Percentiles rank a stretch among this genome's conserved stretches.
These are phyloP conservation scores for Achroia grisella DNA, from an alignment of 1,140 invertebrate species.

Conservation along the genomic window DNA sequence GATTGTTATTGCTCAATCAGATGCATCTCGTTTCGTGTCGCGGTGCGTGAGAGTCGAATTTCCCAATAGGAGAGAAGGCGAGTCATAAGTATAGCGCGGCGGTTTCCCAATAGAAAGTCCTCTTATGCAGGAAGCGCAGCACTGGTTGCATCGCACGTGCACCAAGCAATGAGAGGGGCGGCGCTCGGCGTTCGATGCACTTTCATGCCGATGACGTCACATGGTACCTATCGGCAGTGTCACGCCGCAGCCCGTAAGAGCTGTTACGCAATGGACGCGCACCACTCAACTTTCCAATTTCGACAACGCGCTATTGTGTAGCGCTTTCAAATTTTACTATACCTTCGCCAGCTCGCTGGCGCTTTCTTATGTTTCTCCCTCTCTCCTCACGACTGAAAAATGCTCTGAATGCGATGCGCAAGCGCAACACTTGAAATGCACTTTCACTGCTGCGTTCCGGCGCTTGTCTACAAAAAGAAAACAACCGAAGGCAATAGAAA, in stretches of 20 bases:
- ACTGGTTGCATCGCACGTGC: conserved; percentile 45
- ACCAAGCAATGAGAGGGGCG: conserved; percentile 37
- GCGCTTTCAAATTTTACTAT: conserved; percentile 70
- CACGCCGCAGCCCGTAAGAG: conserved; percentile 64
- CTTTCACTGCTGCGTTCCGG: conserved; percentile 56
- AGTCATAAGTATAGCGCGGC: conserved; percentile 32
- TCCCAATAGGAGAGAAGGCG: conserved; percentile 50
- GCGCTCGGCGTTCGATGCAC: conserved; percentile 63
- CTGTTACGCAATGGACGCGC: conserved; percentile 64
- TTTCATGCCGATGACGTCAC: conserved; percentile 66
- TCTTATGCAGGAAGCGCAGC: conserved; percentile 58
- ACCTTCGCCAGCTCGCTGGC: conserved; percentile 53
- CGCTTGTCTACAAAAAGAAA: conserved; percentile 14
- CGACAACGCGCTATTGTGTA: conserved; percentile 71
- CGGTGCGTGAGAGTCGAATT: conserved; percentile 54
- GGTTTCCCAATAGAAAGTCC: conserved; percentile 71
- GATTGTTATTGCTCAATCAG: conserved; percentile 51
- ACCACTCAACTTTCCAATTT: conserved; percentile 71
- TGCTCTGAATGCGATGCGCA: conserved; percentile 48
- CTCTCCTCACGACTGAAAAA: conserved; percentile 62
- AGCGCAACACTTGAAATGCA: conserved; percentile 45
- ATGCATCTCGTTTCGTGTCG: conserved; percentile 55
- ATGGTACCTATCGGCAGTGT: conserved; percentile 66
- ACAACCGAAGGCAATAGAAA: background rate
- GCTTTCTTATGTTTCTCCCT: conserved; percentile 63